Evolutionary conservation across 2,797 vertebrate genomes (phyloP).

Genomic region (Bradypodion pumilum): DNA sequence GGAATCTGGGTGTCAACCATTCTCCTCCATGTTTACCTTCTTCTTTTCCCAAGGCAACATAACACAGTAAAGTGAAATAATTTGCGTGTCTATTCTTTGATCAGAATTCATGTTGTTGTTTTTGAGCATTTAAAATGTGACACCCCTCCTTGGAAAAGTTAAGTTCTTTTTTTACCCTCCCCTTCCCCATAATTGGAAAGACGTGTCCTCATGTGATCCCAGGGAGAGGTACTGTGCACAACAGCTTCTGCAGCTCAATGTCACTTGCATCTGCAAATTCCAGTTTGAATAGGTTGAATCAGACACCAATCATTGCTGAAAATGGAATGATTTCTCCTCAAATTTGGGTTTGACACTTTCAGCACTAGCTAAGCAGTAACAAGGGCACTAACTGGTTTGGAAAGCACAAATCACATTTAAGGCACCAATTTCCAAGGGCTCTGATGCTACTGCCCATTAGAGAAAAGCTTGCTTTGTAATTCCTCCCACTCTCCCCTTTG

Average conservation of each 20-base stretch:
- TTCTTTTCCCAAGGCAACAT: background rate
- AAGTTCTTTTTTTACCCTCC: no score
- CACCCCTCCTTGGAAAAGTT: no score
- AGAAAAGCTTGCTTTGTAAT: conserved; percentile 48
- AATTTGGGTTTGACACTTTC: conserved; percentile 30
- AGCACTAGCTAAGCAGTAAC: conserved; percentile 38
- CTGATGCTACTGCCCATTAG: conserved; percentile 49
- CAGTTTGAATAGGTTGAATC: no score
- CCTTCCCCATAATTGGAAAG: background rate
- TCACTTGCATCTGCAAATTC: no score
- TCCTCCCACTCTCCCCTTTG: conserved; percentile 46
- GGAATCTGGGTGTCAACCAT: background rate
- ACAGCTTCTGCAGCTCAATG: no score
- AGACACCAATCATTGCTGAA: no score
- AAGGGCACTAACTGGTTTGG: conserved; percentile 36
- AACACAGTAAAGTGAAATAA: background rate
- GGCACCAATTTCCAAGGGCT: conserved; percentile 58
- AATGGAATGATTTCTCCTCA: no score
- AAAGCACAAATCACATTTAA: conserved; percentile 38
- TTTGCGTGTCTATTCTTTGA: background rate
- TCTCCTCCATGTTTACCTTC: background rate
- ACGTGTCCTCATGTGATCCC: background rate
- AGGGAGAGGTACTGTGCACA: background rate
- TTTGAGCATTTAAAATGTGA: background rate
- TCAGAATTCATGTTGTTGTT: background rate